These are phyloP conservation scores for Jordanella pulchra DNA, from an alignment of 2,797 vertebrate species.

Conservation along the genomic window DNA sequence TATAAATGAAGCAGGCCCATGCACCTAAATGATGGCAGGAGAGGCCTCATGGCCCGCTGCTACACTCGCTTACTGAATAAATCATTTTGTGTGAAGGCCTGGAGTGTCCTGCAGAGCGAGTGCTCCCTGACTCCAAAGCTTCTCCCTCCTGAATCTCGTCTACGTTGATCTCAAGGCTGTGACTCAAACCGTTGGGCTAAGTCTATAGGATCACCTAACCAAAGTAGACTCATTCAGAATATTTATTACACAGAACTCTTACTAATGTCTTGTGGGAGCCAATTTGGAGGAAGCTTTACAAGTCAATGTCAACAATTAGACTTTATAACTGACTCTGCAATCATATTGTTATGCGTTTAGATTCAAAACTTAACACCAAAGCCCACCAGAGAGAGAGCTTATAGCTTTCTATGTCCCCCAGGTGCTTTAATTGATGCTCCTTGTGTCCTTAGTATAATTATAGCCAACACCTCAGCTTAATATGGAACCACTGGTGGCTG, in stretches of 20 bases:
- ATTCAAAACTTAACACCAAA: slow-evolving; percentile 47
- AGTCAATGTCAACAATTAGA: slow-evolving; percentile 60
- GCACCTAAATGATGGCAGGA: slow-evolving; percentile 66
- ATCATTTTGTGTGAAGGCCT: slow-evolving; percentile 74
- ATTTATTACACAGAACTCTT: slow-evolving; percentile 44
- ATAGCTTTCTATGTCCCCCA: slow-evolving; percentile 47
- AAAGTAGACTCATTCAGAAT: slow-evolving; percentile 53
- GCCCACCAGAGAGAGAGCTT: slow-evolving; percentile 36
- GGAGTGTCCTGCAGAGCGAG: slow-evolving; percentile 50
- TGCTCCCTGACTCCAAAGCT: slow-evolving; percentile 38
- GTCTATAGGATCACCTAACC: slow-evolving; percentile 49
- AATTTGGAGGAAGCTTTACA: slow-evolving; percentile 45
- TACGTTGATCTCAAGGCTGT: slow-evolving; percentile 48
- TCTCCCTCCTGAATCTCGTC: slow-evolving; percentile 32
- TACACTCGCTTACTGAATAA: slow-evolving; percentile 74
- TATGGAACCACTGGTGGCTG: slow-evolving; percentile 51
- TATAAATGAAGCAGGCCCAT: slow-evolving; percentile 66
- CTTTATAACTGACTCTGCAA: slow-evolving; percentile 32
- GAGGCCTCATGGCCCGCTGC: slow-evolving; percentile 57
- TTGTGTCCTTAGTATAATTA: slow-evolving; percentile 61
- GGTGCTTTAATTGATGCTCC: slow-evolving; percentile 20
- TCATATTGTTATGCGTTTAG: slow-evolving; percentile 43
- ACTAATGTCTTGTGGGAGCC: slow-evolving; percentile 55
- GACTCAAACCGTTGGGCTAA: slow-evolving; percentile 41
- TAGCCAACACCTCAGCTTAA: slow-evolving; percentile 46